Evolutionary conservation across 2,113 vertebrate genomes (phyloP).

Genomic region (Aspidoscelis tigris): DNA sequence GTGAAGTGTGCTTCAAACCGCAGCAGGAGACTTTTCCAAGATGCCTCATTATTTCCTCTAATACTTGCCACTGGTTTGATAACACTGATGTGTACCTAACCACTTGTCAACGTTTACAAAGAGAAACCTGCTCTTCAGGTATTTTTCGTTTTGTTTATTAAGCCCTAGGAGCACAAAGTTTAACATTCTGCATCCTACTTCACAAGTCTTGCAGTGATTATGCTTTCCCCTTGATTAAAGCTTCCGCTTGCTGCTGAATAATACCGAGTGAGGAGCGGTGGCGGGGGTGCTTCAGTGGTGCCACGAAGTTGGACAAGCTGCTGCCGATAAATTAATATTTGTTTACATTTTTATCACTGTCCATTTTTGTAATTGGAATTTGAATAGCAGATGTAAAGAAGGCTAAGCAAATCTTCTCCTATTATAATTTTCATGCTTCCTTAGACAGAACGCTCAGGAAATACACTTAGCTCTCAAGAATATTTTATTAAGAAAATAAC

Average conservation of each 20-base stretch:
- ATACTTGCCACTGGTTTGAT: background rate
- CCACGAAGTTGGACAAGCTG: conserved; percentile 48
- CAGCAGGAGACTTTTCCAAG: background rate
- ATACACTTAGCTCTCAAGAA: conserved; percentile 61
- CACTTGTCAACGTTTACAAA: background rate
- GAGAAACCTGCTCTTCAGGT: conserved; percentile 16
- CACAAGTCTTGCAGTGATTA: conserved; percentile 18
- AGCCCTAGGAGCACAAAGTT: conserved; percentile 1
- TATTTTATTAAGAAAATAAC: conserved; percentile 53
- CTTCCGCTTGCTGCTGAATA: conserved; percentile 20
- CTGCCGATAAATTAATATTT: conserved; percentile 53
- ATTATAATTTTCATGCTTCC: conserved; percentile 70
- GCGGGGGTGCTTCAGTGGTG: conserved; percentile 30
- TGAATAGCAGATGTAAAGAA: conserved; percentile 61
- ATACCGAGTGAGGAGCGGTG: conserved; percentile 3
- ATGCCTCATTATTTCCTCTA: conserved; percentile 33
- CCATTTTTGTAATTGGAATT: conserved; percentile 67
- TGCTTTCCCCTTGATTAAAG: conserved; percentile 40
- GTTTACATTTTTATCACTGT: conserved; percentile 62
- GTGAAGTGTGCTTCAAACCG: conserved; percentile 16
- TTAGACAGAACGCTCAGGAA: conserved; percentile 60
- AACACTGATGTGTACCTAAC: conserved; percentile 2
- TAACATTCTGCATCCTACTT: conserved; percentile 17
- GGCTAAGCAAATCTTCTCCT: conserved; percentile 66
- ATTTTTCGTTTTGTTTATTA: background rate